Percentiles rank a stretch among this genome's conserved stretches.
Evolutionary conservation across 2,113 vertebrate genomes (phyloP).

Genomic region (Tamias sibiricus): DNA sequence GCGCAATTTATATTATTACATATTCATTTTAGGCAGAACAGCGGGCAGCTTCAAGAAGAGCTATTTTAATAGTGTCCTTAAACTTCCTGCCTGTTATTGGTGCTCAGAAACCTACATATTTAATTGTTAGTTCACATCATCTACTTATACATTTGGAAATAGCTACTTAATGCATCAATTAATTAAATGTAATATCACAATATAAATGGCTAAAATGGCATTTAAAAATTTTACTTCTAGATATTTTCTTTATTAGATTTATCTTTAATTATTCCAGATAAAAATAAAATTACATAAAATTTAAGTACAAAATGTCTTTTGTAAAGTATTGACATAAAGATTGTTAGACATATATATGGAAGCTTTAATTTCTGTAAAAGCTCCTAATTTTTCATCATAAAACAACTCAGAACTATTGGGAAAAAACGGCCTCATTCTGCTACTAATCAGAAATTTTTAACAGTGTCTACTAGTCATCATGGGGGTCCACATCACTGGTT

Average conservation of each 20-base stretch:
- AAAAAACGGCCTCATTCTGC: background rate
- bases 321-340: background rate
- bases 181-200: conserved; percentile 44
- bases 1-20: conserved; percentile 59
- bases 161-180: background rate
- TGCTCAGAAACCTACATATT: background rate
- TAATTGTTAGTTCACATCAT: conserved; percentile 25
- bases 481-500: background rate
- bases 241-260: conserved; percentile 25
- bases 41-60: conserved; percentile 23
- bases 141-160: conserved; percentile 45
- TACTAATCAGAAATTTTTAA: background rate
- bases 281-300: background rate
- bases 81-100: background rate
- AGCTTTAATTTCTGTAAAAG: background rate
- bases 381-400: background rate
- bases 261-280: background rate
- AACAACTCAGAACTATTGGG: background rate
- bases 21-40: conserved; percentile 62
- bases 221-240: background rate
- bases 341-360: background rate
- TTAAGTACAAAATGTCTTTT: background rate
- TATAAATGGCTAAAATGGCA: background rate
- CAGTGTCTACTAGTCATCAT: background rate
- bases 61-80: conserved; percentile 23